Evolutionary conservation across 2,113 vertebrate genomes (phyloP).

Genomic region (Rhegmatorhina hoffmannsi): DNA sequence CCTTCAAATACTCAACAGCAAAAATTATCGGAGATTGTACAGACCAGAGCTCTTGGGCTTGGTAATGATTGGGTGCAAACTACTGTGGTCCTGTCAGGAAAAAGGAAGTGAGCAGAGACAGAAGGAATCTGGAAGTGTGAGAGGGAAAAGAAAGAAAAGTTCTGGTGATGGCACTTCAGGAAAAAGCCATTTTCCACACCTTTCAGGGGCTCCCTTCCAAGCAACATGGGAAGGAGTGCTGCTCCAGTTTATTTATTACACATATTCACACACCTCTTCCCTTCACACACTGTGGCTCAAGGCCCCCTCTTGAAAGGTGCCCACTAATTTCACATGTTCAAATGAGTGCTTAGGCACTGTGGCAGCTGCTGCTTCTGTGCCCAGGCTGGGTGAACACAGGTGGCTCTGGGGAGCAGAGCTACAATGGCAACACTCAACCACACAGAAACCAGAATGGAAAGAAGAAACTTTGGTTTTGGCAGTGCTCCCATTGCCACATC

Average conservation of each 20-base stretch:
- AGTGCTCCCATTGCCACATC: not conserved
- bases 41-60: not conserved
- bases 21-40: not conserved
- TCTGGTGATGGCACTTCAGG: not conserved
- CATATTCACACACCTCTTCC: not conserved
- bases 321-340: not conserved
- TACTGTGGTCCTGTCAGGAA: not conserved
- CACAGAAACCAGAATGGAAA: fast-evolving
- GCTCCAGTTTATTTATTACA: not conserved
- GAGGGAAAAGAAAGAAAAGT: not conserved
- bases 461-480: not conserved
- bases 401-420: fast-evolving
- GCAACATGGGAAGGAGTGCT: not conserved
- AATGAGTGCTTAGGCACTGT: not conserved
- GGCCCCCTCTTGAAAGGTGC: not conserved
- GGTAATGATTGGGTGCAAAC: not conserved
- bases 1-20: not conserved
- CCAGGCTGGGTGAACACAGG: not conserved
- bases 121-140: not conserved
- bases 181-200: not conserved
- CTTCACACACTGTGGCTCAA: not conserved
- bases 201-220: not conserved
- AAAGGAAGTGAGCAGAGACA: not conserved
- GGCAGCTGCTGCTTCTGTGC: not conserved
- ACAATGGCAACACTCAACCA: fast-evolving